Percentiles rank a stretch among this genome's conserved stretches.
phyloP scores from a whole-genome alignment of 2,797 vertebrate genomes.

The Malacoctenus gilli region DNA sequence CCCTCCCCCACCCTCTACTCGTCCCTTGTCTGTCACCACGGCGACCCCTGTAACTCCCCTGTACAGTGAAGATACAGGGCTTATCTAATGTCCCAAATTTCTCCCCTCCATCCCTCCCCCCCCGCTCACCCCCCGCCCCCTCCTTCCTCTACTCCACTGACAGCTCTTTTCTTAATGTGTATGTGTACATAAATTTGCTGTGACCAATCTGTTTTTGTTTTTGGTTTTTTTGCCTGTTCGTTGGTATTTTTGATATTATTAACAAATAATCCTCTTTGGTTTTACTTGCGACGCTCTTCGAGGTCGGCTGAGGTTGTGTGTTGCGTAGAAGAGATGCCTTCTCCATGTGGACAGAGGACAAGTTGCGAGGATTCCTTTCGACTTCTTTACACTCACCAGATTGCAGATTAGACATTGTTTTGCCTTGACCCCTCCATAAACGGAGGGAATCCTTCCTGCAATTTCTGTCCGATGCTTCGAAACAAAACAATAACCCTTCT shows the following conservation, averaged over 20 bases:
- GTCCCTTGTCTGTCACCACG: conserved; percentile 44
- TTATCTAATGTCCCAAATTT: conserved; percentile 63
- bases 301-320: conserved; percentile 62
- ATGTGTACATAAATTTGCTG: conserved; percentile 85
- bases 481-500: conserved; percentile 44
- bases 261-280: conserved; percentile 68
- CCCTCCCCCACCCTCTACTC: conserved; percentile 27
- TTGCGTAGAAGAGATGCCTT: conserved; percentile 52
- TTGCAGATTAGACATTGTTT: conserved; percentile 52
- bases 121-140: conserved; percentile 17
- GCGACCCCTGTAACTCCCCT: conserved; percentile 68
- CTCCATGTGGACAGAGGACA: conserved; percentile 46
- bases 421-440: conserved; percentile 61
- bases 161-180: conserved; percentile 84
- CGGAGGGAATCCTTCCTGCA: conserved; percentile 34
- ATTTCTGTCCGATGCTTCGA: conserved; percentile 39
- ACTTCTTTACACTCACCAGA: conserved; percentile 37
- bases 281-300: conserved; percentile 64
- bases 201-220: conserved; percentile 77
- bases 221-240: conserved; percentile 73
- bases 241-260: conserved; percentile 82
- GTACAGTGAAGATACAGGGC: conserved; percentile 68
- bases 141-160: conserved; percentile 57
- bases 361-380: conserved; percentile 45
- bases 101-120: conserved; percentile 47